A percentile compares a stretch with the other conserved stretches of the same genome.
Conservation (phyloP, 1,140 invertebrate genomes). For the Goniozus legneri region DNA sequence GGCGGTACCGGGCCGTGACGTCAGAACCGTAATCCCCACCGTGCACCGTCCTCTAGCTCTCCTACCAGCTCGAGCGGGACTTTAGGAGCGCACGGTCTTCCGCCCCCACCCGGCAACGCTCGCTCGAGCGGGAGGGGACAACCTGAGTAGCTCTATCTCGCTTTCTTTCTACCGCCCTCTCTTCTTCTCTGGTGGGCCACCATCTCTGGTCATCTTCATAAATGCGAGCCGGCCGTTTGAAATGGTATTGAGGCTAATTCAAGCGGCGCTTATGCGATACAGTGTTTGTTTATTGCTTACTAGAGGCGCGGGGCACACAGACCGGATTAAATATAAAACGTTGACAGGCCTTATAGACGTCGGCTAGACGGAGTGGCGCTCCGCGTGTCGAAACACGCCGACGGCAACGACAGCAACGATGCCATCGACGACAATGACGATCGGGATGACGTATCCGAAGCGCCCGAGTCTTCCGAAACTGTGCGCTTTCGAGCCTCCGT, state of each 20-base stretch:
- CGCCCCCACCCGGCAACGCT: no score
- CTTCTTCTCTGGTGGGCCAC: constrained; percentile 42
- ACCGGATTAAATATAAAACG: constrained; percentile 55
- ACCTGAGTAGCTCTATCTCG: constrained; percentile 1
- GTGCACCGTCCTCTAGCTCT: constrained; percentile 14
- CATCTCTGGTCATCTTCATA: constrained; percentile 52
- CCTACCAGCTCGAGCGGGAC: constrained; percentile 1
- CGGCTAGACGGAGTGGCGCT: constrained; percentile 54
- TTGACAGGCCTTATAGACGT: constrained; percentile 47
- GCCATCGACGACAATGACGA: no score
- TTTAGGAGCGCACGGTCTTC: not conserved
- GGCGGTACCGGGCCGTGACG: constrained; percentile 46
- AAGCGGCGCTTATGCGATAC: constrained; percentile 50
- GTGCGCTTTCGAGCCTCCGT: no score
- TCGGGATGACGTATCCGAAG: no score
- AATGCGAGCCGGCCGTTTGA: constrained; percentile 49
- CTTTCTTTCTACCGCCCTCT: not conserved
- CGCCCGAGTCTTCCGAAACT: no score
- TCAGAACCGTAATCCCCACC: constrained; percentile 26
- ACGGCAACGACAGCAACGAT: no score
- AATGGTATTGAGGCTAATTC: constrained; percentile 54
- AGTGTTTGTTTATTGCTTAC: constrained; percentile 55
- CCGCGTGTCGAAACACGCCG: constrained; percentile 4
- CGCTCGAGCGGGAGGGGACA: no score
- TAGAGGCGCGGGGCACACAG: no score